phyloP scores from a whole-genome alignment of 1,140 invertebrate genomes.

The Paralvinella palmiformis region DNA sequence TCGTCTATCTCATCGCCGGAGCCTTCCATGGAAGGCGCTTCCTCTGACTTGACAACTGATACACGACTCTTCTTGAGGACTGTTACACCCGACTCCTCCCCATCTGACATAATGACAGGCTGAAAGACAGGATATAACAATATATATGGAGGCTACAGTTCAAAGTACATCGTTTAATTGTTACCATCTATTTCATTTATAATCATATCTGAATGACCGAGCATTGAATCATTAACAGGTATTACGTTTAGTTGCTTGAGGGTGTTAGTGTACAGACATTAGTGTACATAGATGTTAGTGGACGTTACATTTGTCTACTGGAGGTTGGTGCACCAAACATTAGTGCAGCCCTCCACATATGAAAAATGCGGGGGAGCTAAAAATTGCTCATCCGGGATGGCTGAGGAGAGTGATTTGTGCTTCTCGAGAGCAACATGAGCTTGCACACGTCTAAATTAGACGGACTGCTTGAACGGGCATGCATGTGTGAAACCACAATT shows the following conservation, averaged over 20 bases:
- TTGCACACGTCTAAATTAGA: no score
- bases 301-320: no score
- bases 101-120: not conserved
- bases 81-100: not conserved
- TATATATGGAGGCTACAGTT: not conserved
- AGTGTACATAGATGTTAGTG: no score
- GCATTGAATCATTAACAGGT: not conserved
- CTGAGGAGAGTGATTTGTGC: no score
- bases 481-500: no score
- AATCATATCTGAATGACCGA: not conserved
- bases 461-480: no score
- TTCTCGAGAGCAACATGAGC: no score
- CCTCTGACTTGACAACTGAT: not conserved
- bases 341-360: no score
- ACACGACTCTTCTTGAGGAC: slow-evolving; percentile 1
- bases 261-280: no score
- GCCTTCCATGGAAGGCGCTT: not conserved
- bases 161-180: not conserved
- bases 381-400: no score
- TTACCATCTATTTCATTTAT: not conserved
- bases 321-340: no score
- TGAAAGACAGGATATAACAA: not conserved
- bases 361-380: no score
- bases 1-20: slow-evolving; percentile 12
- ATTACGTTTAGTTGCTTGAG: not conserved